Conservation (phyloP, 2,113 vertebrate genomes). For the Myodes glareolus region DNA sequence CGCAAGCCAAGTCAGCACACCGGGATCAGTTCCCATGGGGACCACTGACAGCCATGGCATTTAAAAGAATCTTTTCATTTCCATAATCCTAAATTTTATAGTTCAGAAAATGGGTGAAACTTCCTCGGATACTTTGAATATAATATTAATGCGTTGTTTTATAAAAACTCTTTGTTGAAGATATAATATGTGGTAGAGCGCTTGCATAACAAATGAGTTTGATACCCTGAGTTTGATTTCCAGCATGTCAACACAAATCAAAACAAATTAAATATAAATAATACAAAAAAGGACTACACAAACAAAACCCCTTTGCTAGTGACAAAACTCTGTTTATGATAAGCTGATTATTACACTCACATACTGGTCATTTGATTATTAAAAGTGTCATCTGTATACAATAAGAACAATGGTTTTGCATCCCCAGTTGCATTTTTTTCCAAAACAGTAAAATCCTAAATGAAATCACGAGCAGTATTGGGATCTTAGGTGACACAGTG, state of each 20-base stretch:
- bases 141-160: neutral
- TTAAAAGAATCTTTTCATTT: neutral
- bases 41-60: neutral
- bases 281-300: neutral
- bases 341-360: neutral
- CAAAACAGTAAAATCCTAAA: neutral
- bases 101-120: neutral
- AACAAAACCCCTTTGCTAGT: neutral
- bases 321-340: neutral
- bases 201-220: neutral
- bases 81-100: neutral
- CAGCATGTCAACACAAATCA: neutral
- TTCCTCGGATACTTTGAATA: neutral
- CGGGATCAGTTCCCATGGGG: neutral
- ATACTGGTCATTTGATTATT: neutral
- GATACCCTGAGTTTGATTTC: neutral
- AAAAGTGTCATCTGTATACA: neutral
- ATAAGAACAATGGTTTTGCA: neutral
- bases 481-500: neutral
- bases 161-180: neutral
- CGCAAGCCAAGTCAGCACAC: neutral
- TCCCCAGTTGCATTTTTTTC: neutral
- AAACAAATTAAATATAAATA: neutral
- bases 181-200: too few species aligned
- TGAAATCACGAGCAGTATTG: constrained; percentile 24